Base-by-base conservation (phyloP, 2,113 vertebrate species). In the Spea multiplicata region DNA sequence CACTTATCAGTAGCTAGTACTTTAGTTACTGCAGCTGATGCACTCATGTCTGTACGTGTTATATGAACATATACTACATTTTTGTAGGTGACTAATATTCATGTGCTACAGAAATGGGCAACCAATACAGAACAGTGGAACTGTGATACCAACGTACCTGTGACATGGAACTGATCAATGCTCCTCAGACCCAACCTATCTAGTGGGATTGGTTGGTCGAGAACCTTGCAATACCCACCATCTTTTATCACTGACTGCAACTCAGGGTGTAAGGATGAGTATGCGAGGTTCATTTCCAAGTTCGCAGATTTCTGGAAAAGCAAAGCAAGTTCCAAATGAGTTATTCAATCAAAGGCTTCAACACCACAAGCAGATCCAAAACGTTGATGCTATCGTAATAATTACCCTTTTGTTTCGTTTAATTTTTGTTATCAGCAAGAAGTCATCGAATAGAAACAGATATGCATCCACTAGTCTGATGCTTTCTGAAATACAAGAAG, bases 371-470 rank as follows among this genome's bases (percentile, higher is more conserved):
- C 6, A 13, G 4, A 66, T 44, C 10, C 30, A 66, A 6, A 66
- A 66, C 4, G 8, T 6, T 66, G 2, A 30, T 30, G 30, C 30
- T 30, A 30, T 30, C 30, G 30, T 30, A 30, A 30, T 0, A 73
- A 16, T 87, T 91, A 91, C 94, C 94, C 96, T 96, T 91, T 94
- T 96, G 87, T 84, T 94, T 50, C 86, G 86, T 87, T 96, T 97
- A 47, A 92, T 91, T 93, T 96, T 97, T 17, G 93, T 97, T 86
- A 97, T 93, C 81, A 97, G 87, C 69, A 98, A 89, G 83, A 98
- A 95, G 87, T 97, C 94, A 53, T 95, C 86, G 3, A 96, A 98
- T 81, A 98, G 91, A 86, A 98, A 96, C 77, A 98, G 83, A 78
- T 94, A 95, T 70, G 94, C 91, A 0, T 95, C 93, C 3, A 91